Base-by-base conservation (phyloP, 2,888 invertebrate species). In the Drosophila lutescens region DNA sequence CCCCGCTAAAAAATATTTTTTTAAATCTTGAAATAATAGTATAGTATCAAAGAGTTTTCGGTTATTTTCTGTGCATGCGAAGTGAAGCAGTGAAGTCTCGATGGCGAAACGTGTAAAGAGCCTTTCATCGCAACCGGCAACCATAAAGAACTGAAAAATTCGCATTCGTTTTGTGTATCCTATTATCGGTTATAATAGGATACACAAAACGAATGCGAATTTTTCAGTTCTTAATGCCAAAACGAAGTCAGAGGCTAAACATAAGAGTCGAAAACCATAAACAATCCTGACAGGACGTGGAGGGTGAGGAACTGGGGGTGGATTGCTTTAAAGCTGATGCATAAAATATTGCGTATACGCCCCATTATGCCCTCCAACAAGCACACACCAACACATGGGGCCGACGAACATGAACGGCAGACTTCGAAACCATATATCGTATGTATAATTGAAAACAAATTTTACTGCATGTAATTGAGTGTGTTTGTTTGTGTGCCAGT, bases 371-470 rank as follows among this genome's bases (percentile, higher is more conserved):
- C 57, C 15, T 36, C 38, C 51, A 58, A 61, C 41, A 58, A 47
- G 55, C 51, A 20, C 32, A 17, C n/a, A 38, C n/a, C 20, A 15
- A 9, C 30, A 38, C 17, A n/a, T 9, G 50, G 12, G 51, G 40
- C 30, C 17, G 23, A 38, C 32, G 46, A 30, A 71, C 51, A 36
- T 15, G 30, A 38, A 38, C 46, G 55, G 55, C 49, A 61, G 54
- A 59, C 51, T 60, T 51, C 62, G 63, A 61, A 74, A 49, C 57
- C 69, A 78, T 67, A 68, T 66, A 79, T 74, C 75, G 86, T 67
- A 84, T 80, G 81, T 83, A 80, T 84, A 84, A 88, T 84, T 84
- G 87, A 84, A 88, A 84, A 88, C 88, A 84, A 88, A 84, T 84
- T 84, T 84, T 68, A 80, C 85, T 73, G 85, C 83, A 74, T 86